Base-by-base conservation (phyloP, 2,888 invertebrate species). In the Acheta domesticus region DNA sequence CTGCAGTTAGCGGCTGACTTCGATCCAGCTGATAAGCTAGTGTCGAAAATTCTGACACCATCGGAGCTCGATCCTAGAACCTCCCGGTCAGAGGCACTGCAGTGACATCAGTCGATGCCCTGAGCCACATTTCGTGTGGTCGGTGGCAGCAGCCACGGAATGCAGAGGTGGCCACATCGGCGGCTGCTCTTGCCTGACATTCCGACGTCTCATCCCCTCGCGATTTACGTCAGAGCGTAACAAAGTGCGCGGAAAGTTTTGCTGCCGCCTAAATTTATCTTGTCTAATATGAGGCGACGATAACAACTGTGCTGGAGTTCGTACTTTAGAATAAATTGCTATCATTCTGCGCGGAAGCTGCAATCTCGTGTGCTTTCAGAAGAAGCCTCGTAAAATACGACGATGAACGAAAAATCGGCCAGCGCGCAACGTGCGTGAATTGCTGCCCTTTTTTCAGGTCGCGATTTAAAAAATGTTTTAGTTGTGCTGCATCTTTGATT, bases 281-380 rank as follows among this genome's bases (percentile, higher is more conserved):
- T 62, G 62, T 62, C 62, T 62, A 62, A 62, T 62, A 62, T 62
- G 62, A 62, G 62, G 62, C 62, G 62, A 62, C 62, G 62, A 62
- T 62, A 62, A 62, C 62, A 62, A 62, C 62, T 62, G 62, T 62
- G 62, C 62, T 19, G 62, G 62, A 62, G 62, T 62, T 62, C 16
- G 62, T 62, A 62, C 62, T 62, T 62, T 19, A 62, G 62, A 14
- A 62, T 62, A 62, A 62, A 62, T 62, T 62, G 62, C 62, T 62
- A 62, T 62, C 62, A 62, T 62, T 62, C n/a, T 62, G 62, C 62
- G 62, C 62, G 62, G n/a, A 62, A 12, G n/a, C 62, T 62, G 62
- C 62, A 62, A 62, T 62, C 62, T 62, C 62, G 62, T 11, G n/a
- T 62, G 62, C n/a, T 62, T 62, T 11, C n/a, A 62, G 16, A 62